phyloP scores from a whole-genome alignment of 92 coral and sea anemone genomes.

The Parazoanthus swiftii region DNA sequence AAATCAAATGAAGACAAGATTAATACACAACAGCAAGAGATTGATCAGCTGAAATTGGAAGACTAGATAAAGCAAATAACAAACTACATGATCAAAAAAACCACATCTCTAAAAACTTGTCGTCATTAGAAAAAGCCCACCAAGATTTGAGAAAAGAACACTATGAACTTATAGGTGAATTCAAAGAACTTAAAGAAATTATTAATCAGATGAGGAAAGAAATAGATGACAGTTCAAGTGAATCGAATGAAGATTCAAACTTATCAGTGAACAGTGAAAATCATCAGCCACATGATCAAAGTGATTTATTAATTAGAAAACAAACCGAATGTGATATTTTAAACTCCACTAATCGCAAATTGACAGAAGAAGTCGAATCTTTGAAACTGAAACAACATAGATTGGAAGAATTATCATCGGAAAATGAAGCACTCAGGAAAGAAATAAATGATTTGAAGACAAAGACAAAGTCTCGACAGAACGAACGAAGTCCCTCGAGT shows the following conservation, averaged over 20 bases:
- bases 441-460: slow-evolving; percentile 11
- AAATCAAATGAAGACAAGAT: slow-evolving; percentile 32
- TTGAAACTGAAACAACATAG: not conserved
- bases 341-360: slow-evolving; percentile 18
- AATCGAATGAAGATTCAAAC: not conserved
- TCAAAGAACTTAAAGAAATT: slow-evolving; percentile 26
- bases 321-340: slow-evolving; percentile 18
- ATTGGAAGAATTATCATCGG: slow-evolving; percentile 4
- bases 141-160: slow-evolving; percentile 31
- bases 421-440: slow-evolving; percentile 16
- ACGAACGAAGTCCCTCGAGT: not conserved
- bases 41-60: slow-evolving; percentile 26
- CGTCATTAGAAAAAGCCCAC: slow-evolving; percentile 12
- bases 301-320: slow-evolving; percentile 19
- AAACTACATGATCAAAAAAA: slow-evolving; percentile 31
- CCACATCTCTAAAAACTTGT: slow-evolving; percentile 1
- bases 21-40: slow-evolving; percentile 23
- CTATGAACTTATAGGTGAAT: not conserved
- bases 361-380: slow-evolving; percentile 12
- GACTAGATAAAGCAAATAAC: slow-evolving; percentile 7
- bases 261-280: not conserved
- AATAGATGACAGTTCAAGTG: slow-evolving; percentile 20
- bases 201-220: not conserved
- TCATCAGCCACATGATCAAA: not conserved
- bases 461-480: not conserved